A percentile compares a stretch with the other conserved stretches of the same genome.
Conservation (phyloP, 2,888 invertebrate genomes). For the Syrphus vitripennis region DNA sequence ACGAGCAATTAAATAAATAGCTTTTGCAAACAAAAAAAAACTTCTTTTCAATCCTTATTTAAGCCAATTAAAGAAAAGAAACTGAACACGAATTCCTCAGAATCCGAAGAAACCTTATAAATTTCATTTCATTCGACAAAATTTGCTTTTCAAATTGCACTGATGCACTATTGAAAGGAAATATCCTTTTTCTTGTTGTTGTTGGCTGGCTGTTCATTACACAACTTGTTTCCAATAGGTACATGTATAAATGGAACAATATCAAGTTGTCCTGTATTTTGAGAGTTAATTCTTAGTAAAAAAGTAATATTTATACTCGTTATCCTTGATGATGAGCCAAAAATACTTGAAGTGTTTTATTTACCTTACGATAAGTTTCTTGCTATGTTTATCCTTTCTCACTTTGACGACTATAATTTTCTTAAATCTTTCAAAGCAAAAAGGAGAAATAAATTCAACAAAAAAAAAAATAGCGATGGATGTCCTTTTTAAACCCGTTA, state of each 20-base stretch:
- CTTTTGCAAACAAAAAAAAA: too few species aligned
- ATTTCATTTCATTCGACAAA: too few species aligned
- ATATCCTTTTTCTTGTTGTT: too few species aligned
- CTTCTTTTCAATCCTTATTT: too few species aligned
- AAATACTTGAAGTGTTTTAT: background rate
- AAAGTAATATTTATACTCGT: background rate
- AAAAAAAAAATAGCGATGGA: background rate
- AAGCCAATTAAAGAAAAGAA: too few species aligned
- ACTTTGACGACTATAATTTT: background rate
- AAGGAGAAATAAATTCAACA: background rate
- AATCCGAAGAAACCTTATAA: too few species aligned
- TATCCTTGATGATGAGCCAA: background rate
- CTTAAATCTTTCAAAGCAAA: background rate
- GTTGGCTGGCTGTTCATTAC: too few species aligned
- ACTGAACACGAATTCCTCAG: too few species aligned
- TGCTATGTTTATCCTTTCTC: background rate
- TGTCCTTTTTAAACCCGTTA: background rate
- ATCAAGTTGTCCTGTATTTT: background rate
- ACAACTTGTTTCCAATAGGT: too few species aligned
- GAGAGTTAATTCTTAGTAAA: background rate
- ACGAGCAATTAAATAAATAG: too few species aligned
- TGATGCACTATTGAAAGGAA: too few species aligned
- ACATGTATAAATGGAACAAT: background rate
- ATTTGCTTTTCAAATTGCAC: too few species aligned
- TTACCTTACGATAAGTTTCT: background rate